Base-by-base conservation (phyloP, 92 coral and sea anemone genomes). In the Hydrozoanthus gracilis region DNA sequence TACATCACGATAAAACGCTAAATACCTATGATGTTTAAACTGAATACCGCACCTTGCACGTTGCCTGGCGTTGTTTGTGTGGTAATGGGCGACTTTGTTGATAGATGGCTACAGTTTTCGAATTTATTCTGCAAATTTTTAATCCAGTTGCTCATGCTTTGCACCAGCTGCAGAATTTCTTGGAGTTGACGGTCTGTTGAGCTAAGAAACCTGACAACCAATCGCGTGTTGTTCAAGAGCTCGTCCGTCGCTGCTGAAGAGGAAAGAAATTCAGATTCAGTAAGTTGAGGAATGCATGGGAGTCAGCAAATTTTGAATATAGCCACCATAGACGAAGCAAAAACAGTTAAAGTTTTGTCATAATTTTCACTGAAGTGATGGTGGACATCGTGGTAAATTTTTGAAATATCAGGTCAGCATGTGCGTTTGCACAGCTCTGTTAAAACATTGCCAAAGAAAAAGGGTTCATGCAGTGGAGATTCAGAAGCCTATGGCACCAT, bases 111-210 rank as follows among this genome's bases (percentile, higher is more conserved):
- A 14, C 85, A 65, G 61, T 65, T 14, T 39, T 47, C 51, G 13
- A 80, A 18, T 49, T 65, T 65, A 48, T 8, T 48, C 62, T 80
- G 74, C n/a, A 80, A 44, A 12, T 73, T 64, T 80, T 62, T 16
- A 7, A 62, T 73, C 85, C 72, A 80, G 46, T 80, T 44, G 49
- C 62, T 80, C 85, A 80, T 80, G 16, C 73, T 80, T 65, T 80
- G 85, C 49, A 80, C 48, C 61, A 80, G 16, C n/a, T 20, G 61
- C 73, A 80, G 4, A 74, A 80, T 80, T 11, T 80, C 72, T 10
- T 65, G 64, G 72, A 80, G 73, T 49, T 80, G 85, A 16, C 56
- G 73, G 49, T 80, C 74, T 64, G 85, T 80, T 20, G 85, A 15
- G 85, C 69, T 80, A n/a, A 80, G 74, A 17, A 80, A 67, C 39